A percentile compares a stretch with the other conserved stretches of the same genome.
Conservation (phyloP, 2,797 vertebrate species). For the Moxostoma hubbsi region DNA sequence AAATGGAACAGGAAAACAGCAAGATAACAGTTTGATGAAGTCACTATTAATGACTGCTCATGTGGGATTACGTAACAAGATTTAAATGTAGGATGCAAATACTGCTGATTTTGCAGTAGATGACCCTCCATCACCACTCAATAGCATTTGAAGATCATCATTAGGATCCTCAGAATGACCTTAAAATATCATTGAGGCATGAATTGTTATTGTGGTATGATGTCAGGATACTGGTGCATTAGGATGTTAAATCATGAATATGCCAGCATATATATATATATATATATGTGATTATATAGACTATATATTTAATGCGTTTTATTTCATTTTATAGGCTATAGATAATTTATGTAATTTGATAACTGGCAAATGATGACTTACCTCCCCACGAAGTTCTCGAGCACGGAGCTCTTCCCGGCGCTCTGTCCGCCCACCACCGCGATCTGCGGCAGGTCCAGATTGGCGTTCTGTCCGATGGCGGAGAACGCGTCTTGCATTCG, state of each 20-base stretch:
- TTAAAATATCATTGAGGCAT: slow-evolving; percentile 23
- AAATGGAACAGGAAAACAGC: neutral
- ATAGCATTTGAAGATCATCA: slow-evolving; percentile 47
- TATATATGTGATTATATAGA: neutral
- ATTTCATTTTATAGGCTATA: too few relatives aligned
- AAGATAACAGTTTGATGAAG: neutral
- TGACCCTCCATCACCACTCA: slow-evolving; percentile 9
- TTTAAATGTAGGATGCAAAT: neutral
- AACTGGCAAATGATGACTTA: slow-evolving; percentile 71
- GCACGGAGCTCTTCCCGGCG: slow-evolving; percentile 97
- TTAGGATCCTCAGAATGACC: slow-evolving; percentile 8
- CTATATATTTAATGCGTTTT: too few relatives aligned
- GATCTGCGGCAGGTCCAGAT: slow-evolving; percentile 97
- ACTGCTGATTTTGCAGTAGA: neutral
- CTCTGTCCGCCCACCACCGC: slow-evolving; percentile 98
- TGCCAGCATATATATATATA: too few relatives aligned
- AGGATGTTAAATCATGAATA: neutral
- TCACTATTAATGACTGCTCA: neutral
- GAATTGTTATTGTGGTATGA: neutral
- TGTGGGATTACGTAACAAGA: slow-evolving; percentile 27
- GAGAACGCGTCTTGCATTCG: slow-evolving; percentile 95
- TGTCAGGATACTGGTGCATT: neutral
- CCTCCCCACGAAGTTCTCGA: slow-evolving; percentile 99
- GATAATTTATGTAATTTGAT: neutral
- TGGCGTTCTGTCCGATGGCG: slow-evolving; percentile 95